phyloP scores from a whole-genome alignment of 2,113 vertebrate species.

The Indri indri region DNA sequence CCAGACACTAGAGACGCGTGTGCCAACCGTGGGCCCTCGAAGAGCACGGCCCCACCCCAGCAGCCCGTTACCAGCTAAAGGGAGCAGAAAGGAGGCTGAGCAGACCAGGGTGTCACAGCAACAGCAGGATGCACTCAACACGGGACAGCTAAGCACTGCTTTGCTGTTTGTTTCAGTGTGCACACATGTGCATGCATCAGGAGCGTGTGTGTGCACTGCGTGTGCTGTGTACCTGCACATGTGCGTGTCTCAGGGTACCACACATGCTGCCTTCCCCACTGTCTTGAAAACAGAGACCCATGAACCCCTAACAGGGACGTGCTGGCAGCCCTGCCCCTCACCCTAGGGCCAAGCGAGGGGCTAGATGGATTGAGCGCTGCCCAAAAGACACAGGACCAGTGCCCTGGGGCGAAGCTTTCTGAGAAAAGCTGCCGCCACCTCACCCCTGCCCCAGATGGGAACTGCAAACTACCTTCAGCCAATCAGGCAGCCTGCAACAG shows the following conservation, averaged over 20 bases:
- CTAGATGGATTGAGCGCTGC: neutral
- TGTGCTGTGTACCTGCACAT: neutral
- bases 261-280: neutral
- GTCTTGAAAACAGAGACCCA: neutral
- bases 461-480: neutral
- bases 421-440: neutral
- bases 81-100: neutral
- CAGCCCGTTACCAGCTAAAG: no score
- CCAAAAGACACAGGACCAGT: neutral
- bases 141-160: neutral
- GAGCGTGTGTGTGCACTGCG: no score
- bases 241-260: neutral
- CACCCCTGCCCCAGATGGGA: neutral
- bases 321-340: neutral
- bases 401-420: no score
- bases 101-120: neutral
- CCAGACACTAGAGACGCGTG: neutral
- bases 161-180: neutral
- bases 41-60: neutral
- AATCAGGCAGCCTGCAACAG: neutral
- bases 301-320: neutral
- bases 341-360: neutral
- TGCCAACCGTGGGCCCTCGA: no score
- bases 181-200: accelerated
- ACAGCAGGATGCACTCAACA: neutral